A percentile compares a stretch with the other conserved stretches of the same genome.
These are phyloP conservation scores for Macropis europaea DNA, from an alignment of 2,888 invertebrate species.

Conservation along the genomic window DNA sequence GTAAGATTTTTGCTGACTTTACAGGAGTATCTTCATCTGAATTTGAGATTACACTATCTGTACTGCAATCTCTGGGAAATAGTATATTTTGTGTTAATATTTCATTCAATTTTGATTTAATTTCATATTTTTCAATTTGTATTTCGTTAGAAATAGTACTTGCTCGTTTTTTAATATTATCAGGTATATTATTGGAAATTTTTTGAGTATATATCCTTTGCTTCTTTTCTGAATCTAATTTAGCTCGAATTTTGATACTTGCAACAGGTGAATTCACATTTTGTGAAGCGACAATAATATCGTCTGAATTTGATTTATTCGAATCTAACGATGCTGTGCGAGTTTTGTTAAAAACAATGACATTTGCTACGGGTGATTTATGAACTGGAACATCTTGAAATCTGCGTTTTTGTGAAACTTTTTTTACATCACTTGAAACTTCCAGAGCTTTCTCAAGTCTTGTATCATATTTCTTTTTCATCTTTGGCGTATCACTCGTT, in stretches of 20 bases:
- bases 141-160: background rate
- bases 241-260: conserved; percentile 15
- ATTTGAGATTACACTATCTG: conserved; percentile 54
- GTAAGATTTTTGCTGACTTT: conserved; percentile 18
- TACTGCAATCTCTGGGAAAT: conserved; percentile 32
- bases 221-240: conserved; percentile 20
- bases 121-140: conserved; percentile 12
- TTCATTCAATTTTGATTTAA: conserved; percentile 32
- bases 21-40: conserved; percentile 61
- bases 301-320: conserved; percentile 73
- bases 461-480: background rate
- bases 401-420: conserved; percentile 22
- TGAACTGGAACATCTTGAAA: conserved; percentile 26
- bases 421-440: background rate
- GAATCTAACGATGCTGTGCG: conserved; percentile 64
- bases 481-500: conserved; percentile 2
- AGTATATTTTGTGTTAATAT: conserved; percentile 29
- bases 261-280: conserved; percentile 34
- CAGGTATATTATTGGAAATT: background rate
- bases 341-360: conserved; percentile 51
- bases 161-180: background rate
- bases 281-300: conserved; percentile 68
- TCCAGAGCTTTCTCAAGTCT: conserved; percentile 1
- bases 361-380: conserved; percentile 52
- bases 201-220: conserved; percentile 15